A percentile compares a stretch with the other conserved stretches of the same genome.
phyloP scores from a whole-genome alignment of 92 coral and sea anemone species.

The Blastomussa wellsi region DNA sequence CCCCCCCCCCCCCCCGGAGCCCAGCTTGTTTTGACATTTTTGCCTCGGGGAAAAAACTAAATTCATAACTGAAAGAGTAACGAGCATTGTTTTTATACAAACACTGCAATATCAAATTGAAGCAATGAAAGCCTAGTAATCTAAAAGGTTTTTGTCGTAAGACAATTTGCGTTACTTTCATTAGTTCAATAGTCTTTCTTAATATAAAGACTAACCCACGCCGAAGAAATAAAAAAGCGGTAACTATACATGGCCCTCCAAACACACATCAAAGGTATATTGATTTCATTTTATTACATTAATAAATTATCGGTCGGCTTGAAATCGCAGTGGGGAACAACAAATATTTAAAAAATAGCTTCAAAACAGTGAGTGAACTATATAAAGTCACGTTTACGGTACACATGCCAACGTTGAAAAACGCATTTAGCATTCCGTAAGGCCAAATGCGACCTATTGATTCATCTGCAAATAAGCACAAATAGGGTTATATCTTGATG shows the following conservation, averaged over 20 bases:
- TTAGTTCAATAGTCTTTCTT: background rate
- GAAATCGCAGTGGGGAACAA: background rate
- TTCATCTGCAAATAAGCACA: background rate
- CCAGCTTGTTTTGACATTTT: too few species aligned
- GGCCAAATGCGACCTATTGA: background rate
- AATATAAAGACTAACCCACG: background rate
- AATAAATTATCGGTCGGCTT: background rate
- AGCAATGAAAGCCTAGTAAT: background rate
- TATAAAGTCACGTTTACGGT: background rate
- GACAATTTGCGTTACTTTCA: background rate
- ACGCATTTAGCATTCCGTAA: background rate
- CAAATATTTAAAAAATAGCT: background rate
- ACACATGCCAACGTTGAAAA: background rate
- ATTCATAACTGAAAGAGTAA: background rate
- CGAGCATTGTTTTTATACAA: background rate
- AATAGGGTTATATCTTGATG: background rate
- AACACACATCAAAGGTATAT: background rate
- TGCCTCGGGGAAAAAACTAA: background rate
- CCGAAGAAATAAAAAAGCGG: background rate
- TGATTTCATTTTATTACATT: background rate
- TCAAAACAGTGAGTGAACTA: background rate
- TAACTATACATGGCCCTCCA: background rate
- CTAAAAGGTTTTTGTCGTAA: background rate
- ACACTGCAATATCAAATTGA: background rate
- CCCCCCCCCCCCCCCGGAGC: too few species aligned